Evolutionary conservation across 1,140 invertebrate species (phyloP).

Genomic region (Drosophila bocki): DNA sequence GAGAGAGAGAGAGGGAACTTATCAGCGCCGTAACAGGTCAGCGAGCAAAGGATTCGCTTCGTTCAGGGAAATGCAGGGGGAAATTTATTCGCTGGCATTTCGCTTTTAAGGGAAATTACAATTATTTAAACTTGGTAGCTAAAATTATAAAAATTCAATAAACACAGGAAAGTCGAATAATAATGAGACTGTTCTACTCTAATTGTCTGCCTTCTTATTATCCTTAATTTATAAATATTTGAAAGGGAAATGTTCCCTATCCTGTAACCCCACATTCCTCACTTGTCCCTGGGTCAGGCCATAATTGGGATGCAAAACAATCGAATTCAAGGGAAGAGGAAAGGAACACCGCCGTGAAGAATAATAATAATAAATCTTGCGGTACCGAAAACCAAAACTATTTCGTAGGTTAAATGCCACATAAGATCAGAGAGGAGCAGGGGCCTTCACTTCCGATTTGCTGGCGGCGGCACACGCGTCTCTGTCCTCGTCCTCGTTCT

Average conservation of each 20-base stretch:
- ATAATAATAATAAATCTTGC: slow-evolving; percentile 53
- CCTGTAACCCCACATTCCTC: slow-evolving; percentile 3
- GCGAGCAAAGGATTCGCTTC: slow-evolving; percentile 32
- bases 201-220: neutral
- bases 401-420: slow-evolving; percentile 56
- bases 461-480: slow-evolving; percentile 62
- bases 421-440: slow-evolving; percentile 31
- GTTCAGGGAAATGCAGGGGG: neutral
- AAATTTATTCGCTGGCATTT: neutral
- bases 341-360: slow-evolving; percentile 29
- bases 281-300: slow-evolving; percentile 29
- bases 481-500: slow-evolving; percentile 24
- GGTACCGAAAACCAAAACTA: slow-evolving; percentile 45
- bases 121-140: neutral
- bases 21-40: slow-evolving; percentile 62
- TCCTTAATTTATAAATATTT: neutral
- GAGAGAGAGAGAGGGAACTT: slow-evolving; percentile 18
- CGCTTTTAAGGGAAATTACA: neutral
- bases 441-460: slow-evolving; percentile 62
- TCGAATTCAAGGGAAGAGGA: slow-evolving; percentile 20
- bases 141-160: neutral
- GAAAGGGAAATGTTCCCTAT: neutral
- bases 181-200: neutral
- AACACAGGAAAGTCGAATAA: too few species aligned
- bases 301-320: slow-evolving; percentile 49